Evolutionary conservation across 23 tunicate species (phyloP).

Genomic region (Trididemnum nubilum): DNA sequence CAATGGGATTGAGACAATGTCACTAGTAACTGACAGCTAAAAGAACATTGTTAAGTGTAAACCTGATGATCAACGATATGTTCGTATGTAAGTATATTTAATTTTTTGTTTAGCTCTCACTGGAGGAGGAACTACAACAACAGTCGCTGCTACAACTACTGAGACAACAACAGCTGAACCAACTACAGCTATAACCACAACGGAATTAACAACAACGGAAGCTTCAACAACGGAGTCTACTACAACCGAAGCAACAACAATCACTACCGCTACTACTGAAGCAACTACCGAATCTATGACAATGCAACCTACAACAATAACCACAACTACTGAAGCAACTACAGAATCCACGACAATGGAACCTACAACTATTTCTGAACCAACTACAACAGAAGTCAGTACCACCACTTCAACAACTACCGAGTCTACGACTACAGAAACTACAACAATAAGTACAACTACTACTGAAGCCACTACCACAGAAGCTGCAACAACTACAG

Average conservation of each 20-base stretch:
- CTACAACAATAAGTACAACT: not conserved
- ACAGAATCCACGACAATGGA: not conserved
- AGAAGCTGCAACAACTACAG: slow-evolving; percentile 8
- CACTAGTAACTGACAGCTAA: too few species aligned
- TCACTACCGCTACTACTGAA: not conserved
- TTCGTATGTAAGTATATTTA: too few species aligned
- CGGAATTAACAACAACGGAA: not conserved
- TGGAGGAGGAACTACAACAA: not conserved
- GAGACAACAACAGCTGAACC: not conserved
- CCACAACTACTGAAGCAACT: not conserved
- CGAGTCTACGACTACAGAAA: not conserved
- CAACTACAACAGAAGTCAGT: not conserved
- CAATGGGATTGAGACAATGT: too few species aligned
- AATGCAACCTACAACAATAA: not conserved
- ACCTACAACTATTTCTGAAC: not conserved
- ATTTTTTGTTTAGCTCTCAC: too few species aligned
- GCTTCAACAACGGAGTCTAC: not conserved
- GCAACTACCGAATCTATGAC: not conserved
- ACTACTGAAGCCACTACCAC: too few species aligned
- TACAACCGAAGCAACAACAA: slow-evolving; percentile 32
- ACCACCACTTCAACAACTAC: slow-evolving; percentile 8
- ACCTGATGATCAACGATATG: too few species aligned
- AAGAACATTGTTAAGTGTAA: too few species aligned
- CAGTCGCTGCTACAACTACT: not conserved
- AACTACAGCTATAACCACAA: not conserved